Percentiles rank a stretch among this genome's conserved stretches.
phyloP scores from a whole-genome alignment of 2,888 invertebrate species.

The Pinctada fucata region DNA sequence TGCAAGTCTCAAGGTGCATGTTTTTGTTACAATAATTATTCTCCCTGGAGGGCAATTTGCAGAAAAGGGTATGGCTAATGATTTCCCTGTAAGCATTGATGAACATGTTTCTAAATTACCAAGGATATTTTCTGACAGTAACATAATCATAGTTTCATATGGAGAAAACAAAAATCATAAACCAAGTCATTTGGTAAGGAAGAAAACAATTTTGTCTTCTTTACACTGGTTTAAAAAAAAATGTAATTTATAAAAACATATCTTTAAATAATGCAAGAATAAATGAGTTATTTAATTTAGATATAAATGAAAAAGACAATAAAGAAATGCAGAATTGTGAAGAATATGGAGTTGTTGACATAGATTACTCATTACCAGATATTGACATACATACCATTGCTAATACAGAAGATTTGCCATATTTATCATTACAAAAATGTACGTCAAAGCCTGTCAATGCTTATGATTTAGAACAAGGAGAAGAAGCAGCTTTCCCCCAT shows the following conservation, averaged over 20 bases:
- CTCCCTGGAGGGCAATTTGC: constrained; percentile 43
- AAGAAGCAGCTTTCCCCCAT: constrained; percentile 31
- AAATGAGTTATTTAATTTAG: not conserved
- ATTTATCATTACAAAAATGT: constrained; percentile 17
- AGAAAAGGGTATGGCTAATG: constrained; percentile 41
- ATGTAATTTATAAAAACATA: constrained; percentile 34
- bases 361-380: constrained; percentile 29
- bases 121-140: constrained; percentile 5
- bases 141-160: constrained; percentile 25
- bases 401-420: constrained; percentile 13
- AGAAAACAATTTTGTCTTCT: constrained; percentile 15
- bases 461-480: constrained; percentile 15
- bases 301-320: too few species aligned
- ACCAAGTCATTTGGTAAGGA: constrained; percentile 18
- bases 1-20: too few species aligned
- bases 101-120: constrained; percentile 6
- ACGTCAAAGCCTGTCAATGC: constrained; percentile 10
- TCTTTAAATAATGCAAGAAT: not conserved
- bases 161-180: constrained; percentile 17
- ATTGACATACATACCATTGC: constrained; percentile 22
- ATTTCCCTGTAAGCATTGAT: constrained; percentile 29
- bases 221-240: constrained; percentile 39
- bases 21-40: constrained; percentile 34
- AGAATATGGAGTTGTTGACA: constrained; percentile 31
- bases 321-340: constrained; percentile 12